These are phyloP conservation scores for Pelecanoides urinatrix DNA, from an alignment of 2,113 vertebrate genomes.

Conservation along the genomic window DNA sequence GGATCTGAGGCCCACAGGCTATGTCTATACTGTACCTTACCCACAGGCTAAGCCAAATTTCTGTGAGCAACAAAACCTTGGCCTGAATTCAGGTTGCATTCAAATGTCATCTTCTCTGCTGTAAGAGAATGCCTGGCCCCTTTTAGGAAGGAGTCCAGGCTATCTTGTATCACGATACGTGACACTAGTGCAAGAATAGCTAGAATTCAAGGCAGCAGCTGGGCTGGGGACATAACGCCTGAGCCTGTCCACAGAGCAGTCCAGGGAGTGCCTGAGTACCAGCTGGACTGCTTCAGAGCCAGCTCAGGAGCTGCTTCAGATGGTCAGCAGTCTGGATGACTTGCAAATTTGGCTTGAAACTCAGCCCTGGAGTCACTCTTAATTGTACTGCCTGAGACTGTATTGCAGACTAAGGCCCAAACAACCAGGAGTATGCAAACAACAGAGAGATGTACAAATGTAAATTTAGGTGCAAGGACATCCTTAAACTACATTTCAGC, in stretches of 20 bases:
- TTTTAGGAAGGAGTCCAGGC: slow-evolving; percentile 2
- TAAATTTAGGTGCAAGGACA: background rate
- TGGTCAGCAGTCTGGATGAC: background rate
- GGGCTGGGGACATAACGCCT: slow-evolving; percentile 3
- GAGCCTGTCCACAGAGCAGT: background rate
- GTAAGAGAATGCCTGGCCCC: background rate
- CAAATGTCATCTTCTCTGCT: background rate
- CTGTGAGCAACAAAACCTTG: background rate
- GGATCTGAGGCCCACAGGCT: background rate
- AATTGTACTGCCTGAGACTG: background rate
- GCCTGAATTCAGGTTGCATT: background rate
- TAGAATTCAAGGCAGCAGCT: slow-evolving; percentile 6
- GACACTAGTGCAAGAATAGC: background rate
- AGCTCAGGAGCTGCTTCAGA: slow-evolving; percentile 42
- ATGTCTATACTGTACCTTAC: background rate
- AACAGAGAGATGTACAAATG: background rate
- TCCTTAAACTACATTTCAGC: background rate
- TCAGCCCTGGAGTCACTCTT: background rate
- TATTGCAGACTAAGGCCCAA: background rate
- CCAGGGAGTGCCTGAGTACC: background rate
- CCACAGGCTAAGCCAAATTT: background rate
- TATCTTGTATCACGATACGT: background rate
- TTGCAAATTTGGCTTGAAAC: background rate
- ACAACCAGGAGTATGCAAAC: background rate
- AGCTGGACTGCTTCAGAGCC: slow-evolving; percentile 35